phyloP scores from a whole-genome alignment of 2,888 invertebrate species.

The Unio delphinus region DNA sequence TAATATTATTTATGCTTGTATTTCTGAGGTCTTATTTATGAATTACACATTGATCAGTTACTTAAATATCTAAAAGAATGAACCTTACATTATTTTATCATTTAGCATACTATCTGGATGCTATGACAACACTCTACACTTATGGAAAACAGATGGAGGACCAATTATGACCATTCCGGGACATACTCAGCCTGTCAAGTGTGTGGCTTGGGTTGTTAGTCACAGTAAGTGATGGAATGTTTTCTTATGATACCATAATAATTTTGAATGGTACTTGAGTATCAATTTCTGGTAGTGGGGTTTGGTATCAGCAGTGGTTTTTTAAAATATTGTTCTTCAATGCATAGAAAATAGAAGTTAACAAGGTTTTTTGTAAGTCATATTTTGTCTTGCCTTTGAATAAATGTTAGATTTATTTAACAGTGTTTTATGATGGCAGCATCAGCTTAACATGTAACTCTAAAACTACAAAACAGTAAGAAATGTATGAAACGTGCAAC shows the following conservation, averaged over 20 bases:
- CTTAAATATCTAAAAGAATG: too few species aligned
- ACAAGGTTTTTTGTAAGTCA: too few species aligned
- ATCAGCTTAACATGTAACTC: too few species aligned
- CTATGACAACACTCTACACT: constrained; percentile 92
- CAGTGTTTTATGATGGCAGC: too few species aligned
- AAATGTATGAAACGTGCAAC: too few species aligned
- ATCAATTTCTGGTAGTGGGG: background rate
- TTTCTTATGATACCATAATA: too few species aligned
- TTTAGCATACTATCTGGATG: constrained; percentile 90
- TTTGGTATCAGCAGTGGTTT: background rate
- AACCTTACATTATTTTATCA: constrained; percentile 1
- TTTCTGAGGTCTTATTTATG: background rate
- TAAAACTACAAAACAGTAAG: too few species aligned
- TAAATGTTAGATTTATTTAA: too few species aligned
- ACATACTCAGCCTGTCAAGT: constrained; percentile 89
- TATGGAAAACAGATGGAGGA: constrained; percentile 90
- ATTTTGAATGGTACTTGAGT: constrained; percentile 18
- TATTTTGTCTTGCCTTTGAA: too few species aligned
- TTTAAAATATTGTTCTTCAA: too few species aligned
- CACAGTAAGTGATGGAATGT: constrained; percentile 61
- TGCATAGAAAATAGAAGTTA: too few species aligned
- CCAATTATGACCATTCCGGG: constrained; percentile 88
- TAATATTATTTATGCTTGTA: background rate
- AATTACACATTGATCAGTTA: background rate
- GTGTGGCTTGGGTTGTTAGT: constrained; percentile 84